Base-by-base conservation (phyloP, 2,888 invertebrate species). In the Geophilus truncorum region DNA sequence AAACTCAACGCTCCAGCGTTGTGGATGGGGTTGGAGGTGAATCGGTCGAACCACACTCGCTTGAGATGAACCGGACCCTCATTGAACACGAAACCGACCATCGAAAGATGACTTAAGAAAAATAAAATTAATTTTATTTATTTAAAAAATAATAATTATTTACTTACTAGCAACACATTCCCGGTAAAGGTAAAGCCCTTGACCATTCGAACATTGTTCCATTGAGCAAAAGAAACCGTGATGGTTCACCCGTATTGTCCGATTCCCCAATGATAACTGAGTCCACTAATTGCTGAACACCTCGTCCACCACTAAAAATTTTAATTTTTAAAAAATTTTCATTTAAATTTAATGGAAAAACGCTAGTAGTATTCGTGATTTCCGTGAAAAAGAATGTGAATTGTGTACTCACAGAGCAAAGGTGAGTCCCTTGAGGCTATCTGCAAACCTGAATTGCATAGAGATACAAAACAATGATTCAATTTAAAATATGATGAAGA, bases 381-480 rank as follows among this genome's bases (percentile, higher is more conserved):
- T 40, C 15, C 40, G 12, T 40, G 40, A 12, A 36, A 36, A 36
- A 12, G 36, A 1, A 15, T 1, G 36, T 40, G 40, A 40, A 40
- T 40, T 40, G 21, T 21, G 21, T 62, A 57, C 79, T 79, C 32
- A 79, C 79, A 79, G 32, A 12, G 79, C 79, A 62, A 79, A 79
- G n/a, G 79, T 79, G 25, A 79, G 28, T 62, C 79, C 79, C 36
- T 79, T 79, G 28, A 79, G 62, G 36, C 79, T 79, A 21, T 79
- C 79, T 5, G 79, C 23, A 28, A 79, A 79, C 36, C 79, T 79
- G 32, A 28, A 79, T 40, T 40, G 10, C 40, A 12, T 40, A n/a
- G 12, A 40, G 40, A 40, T 12, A 40, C 40, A 40, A 40, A 40
- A 40, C 40, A 40, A 40, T 40, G 40, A n/a, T 40, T 40, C 40